Percentiles rank a stretch among this genome's conserved stretches.
These are phyloP conservation scores for Drosophila biarmipes DNA, from an alignment of 1,140 invertebrate species.

Conservation along the genomic window DNA sequence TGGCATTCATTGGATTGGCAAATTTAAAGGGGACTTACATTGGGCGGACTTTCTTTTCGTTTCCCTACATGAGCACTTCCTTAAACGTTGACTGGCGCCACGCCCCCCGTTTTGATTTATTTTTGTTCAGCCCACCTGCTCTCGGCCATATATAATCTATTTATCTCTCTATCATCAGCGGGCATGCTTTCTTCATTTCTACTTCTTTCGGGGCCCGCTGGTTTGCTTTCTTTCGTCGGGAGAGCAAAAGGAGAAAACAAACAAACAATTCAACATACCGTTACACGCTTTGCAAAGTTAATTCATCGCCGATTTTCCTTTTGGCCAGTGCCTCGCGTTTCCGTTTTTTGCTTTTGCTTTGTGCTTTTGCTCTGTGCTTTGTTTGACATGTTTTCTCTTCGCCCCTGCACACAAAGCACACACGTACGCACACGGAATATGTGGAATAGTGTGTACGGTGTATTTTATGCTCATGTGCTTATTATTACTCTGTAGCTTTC, in stretches of 20 bases:
- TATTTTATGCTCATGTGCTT: conserved; percentile 49
- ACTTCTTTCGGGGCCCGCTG: conserved; percentile 13
- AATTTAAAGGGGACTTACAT: neutral
- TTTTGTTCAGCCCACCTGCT: conserved; percentile 20
- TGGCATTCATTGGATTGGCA: neutral
- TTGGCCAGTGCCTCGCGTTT: conserved; percentile 62
- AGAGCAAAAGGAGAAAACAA: conserved; percentile 38
- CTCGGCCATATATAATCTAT: conserved; percentile 25
- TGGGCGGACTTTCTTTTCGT: neutral
- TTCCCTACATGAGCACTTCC: conserved; percentile 18
- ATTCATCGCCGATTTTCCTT: conserved; percentile 67
- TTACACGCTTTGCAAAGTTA: conserved; percentile 47
- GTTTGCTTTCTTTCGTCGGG: conserved; percentile 31
- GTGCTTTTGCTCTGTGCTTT: conserved; percentile 35
- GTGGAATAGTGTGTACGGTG: conserved; percentile 15
- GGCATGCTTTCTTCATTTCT: conserved; percentile 30
- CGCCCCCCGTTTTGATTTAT: conserved; percentile 16
- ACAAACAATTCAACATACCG: conserved; percentile 45
- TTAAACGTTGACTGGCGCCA: conserved; percentile 44
- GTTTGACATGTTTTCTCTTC: conserved; percentile 64
- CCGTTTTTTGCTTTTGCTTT: conserved; percentile 54
- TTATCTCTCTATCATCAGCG: conserved; percentile 23
- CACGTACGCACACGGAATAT: conserved; percentile 1
- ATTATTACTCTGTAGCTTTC: conserved; percentile 60
- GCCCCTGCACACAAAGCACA: conserved; percentile 13